A percentile compares a stretch with the other conserved stretches of the same genome.
Conservation (phyloP, 2,797 vertebrate genomes). For the Mergus octosetaceus region DNA sequence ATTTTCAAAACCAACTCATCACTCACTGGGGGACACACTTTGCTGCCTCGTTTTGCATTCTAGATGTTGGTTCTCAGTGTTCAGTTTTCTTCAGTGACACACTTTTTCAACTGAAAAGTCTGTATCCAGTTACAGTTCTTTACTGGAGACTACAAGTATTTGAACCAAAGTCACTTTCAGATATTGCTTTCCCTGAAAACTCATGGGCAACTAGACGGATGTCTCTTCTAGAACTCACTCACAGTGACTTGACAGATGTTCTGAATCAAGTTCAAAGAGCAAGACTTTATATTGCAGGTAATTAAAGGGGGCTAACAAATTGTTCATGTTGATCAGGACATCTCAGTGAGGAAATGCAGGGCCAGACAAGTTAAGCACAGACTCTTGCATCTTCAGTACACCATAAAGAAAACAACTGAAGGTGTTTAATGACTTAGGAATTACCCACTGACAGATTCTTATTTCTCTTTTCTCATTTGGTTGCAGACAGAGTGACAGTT, state of each 20-base stretch:
- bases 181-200: not conserved
- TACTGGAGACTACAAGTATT: not conserved
- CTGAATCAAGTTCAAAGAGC: not conserved
- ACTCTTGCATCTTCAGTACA: not conserved
- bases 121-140: not conserved
- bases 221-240: not conserved
- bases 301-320: not conserved
- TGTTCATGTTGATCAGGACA: not conserved
- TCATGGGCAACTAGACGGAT: not conserved
- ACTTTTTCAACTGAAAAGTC: not conserved
- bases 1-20: not conserved
- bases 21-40: not conserved
- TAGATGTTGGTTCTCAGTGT: not conserved
- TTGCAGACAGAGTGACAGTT: not conserved
- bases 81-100: not conserved
- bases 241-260: not conserved
- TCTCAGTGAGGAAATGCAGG: not conserved
- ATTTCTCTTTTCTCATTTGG: not conserved
- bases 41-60: not conserved
- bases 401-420: not conserved
- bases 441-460: not conserved
- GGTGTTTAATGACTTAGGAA: not conserved
- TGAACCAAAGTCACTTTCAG: not conserved
- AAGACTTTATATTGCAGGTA: not conserved
- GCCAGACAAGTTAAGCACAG: not conserved